Evolutionary conservation across 2,888 invertebrate genomes (phyloP), one percentile per base, ranked within the genome.

Genomic region (Empis livida): DNA sequence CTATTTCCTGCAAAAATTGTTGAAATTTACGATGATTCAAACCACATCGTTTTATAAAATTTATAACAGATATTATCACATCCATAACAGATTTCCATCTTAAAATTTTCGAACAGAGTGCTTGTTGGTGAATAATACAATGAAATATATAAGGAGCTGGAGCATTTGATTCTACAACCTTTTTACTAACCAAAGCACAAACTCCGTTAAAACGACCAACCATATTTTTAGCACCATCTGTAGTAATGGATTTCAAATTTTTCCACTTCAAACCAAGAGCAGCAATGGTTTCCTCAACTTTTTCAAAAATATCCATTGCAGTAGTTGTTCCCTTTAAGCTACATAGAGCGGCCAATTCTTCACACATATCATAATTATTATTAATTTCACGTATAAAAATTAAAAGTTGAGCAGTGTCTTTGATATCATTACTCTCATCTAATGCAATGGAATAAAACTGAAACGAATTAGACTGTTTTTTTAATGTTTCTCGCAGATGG

Each of bases 191-290:
- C 8, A 42, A 11, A 42, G 42, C 42, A 42, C 42, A 42, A 42
- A 42, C 42, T 42, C 43, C 43, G 43, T 43, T 43, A 32, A 43
- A 32, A 43, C 23, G 32, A 31, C 43, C 43, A 43, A 43, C 43
- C 43, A 43, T 43, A 43, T 43, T 43, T 43, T 43, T 43, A 43
- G 43, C 43, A 43, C 43, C 43, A 32, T 43, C 42, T 42, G 27
- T 42, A 42, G 42, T 17, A 41, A 35, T 42, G n/a, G 30, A 30
- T 13, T 30, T 42, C 30, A 42, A 30, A 42, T 30, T 42, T 30
- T 42, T 30, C 42, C 27, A 27, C 30, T 42, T 30, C 42, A 42
- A 20, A 40, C 40, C 40, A 13, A 20, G 14, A 35, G 20, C 11
- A 40, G 40, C 40, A 20, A 42, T 30, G 27, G 30, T 30, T 42